A percentile compares a stretch with the other conserved stretches of the same genome.
These are phyloP conservation scores for Dendrolimus pini DNA, from an alignment of 2,888 invertebrate species.

Conservation along the genomic window DNA sequence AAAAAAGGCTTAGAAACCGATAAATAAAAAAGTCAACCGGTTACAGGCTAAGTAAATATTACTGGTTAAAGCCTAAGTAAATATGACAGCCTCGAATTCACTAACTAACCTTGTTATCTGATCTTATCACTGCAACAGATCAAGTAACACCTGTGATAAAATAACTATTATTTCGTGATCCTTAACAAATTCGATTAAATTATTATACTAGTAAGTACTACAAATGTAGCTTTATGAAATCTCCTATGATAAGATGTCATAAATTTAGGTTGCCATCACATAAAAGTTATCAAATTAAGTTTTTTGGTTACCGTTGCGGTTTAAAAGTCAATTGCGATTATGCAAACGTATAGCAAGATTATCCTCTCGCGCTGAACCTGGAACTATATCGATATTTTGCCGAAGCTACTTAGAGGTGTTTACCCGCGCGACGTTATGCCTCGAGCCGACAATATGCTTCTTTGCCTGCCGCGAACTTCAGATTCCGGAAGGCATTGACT, in stretches of 20 bases:
- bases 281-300: not conserved
- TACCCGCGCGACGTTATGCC: conserved; percentile 29
- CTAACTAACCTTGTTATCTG: no score
- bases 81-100: no score
- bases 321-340: conserved; percentile 19
- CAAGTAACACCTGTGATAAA: no score
- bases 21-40: no score
- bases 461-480: conserved; percentile 26
- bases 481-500: conserved; percentile 22
- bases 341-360: conserved; percentile 23
- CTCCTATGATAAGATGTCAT: conserved; percentile 2
- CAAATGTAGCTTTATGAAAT: conserved; percentile 20
- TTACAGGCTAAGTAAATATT: no score
- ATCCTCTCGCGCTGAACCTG: conserved; percentile 8
- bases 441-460: conserved; percentile 37
- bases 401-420: conserved; percentile 30
- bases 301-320: not conserved
- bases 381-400: conserved; percentile 21
- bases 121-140: no score
- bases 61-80: no score
- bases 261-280: no score
- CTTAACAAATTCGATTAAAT: no score
- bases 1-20: no score
- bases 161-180: no score
- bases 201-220: no score